These are phyloP conservation scores for Conistra vaccinii DNA, from an alignment of 2,888 invertebrate genomes.

Conservation along the genomic window DNA sequence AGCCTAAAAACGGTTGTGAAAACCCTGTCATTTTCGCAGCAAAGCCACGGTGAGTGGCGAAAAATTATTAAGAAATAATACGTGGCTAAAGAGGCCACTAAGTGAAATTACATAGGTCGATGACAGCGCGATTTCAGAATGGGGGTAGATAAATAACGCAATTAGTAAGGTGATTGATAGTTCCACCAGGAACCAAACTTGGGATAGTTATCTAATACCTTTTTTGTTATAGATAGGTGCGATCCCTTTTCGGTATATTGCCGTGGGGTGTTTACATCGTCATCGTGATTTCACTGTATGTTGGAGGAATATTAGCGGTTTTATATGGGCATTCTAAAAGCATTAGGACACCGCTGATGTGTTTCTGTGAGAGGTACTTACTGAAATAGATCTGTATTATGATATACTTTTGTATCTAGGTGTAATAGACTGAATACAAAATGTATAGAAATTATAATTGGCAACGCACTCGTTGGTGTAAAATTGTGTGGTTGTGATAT, in stretches of 20 bases:
- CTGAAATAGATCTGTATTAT: slow-evolving; percentile 34
- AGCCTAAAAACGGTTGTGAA: slow-evolving; percentile 47
- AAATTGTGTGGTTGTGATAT: slow-evolving; percentile 17
- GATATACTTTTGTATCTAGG: not conserved
- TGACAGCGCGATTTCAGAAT: slow-evolving; percentile 83
- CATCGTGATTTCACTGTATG: slow-evolving; percentile 66
- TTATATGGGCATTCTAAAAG: slow-evolving; percentile 66
- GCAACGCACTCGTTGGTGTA: slow-evolving; percentile 20
- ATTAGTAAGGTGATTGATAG: slow-evolving; percentile 87
- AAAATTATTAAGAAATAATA: slow-evolving; percentile 80
- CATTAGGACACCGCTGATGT: slow-evolving; percentile 58
- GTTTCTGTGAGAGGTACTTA: slow-evolving; percentile 42
- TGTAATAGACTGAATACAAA: not conserved
- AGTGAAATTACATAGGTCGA: slow-evolving; percentile 86
- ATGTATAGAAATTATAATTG: slow-evolving; percentile 16
- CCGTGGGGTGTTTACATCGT: slow-evolving; percentile 62
- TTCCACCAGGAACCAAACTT: slow-evolving; percentile 70
- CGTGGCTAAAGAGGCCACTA: slow-evolving; percentile 80
- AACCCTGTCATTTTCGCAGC: slow-evolving; percentile 68
- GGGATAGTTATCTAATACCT: slow-evolving; percentile 70
- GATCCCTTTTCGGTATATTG: slow-evolving; percentile 67
- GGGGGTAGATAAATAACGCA: slow-evolving; percentile 86
- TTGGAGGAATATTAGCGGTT: slow-evolving; percentile 57
- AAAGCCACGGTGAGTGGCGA: slow-evolving; percentile 73
- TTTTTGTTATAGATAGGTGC: slow-evolving; percentile 71